A percentile compares a stretch with the other conserved stretches of the same genome.
Evolutionary conservation across 2,113 vertebrate genomes (phyloP).

Genomic region (Mobula hypostoma): DNA sequence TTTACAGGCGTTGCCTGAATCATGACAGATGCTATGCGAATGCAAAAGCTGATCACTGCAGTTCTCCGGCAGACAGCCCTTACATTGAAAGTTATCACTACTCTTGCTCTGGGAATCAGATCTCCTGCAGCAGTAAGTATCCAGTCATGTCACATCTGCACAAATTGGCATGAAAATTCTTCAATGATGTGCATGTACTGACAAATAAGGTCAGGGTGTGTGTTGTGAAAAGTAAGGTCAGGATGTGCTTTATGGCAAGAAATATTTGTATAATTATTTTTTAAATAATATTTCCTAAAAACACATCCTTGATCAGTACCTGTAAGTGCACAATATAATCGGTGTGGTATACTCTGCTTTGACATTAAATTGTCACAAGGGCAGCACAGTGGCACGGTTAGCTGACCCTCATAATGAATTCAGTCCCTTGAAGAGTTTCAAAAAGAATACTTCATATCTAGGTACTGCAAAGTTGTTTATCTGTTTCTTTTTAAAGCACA

Average conservation of each 20-base stretch:
- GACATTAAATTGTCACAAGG: too few species aligned
- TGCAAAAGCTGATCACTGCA: not conserved
- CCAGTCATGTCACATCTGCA: not conserved
- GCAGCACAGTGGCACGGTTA: too few species aligned
- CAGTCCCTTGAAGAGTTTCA: not conserved
- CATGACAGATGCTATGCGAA: not conserved
- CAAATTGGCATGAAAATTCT: not conserved
- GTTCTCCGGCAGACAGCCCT: not conserved
- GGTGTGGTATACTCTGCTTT: too few species aligned
- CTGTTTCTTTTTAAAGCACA: not conserved
- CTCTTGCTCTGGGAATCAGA: not conserved
- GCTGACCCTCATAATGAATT: not conserved
- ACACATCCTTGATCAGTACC: too few species aligned
- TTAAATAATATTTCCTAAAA: too few species aligned
- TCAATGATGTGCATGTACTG: not conserved
- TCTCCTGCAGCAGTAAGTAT: conserved; percentile 11
- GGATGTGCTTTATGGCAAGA: not conserved
- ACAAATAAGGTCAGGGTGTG: not conserved
- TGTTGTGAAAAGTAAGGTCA: not conserved
- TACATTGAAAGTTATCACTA: not conserved
- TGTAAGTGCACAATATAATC: too few species aligned
- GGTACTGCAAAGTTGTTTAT: not conserved
- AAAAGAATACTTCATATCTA: not conserved
- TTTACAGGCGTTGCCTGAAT: not conserved
- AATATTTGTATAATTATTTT: too few species aligned